Evolutionary conservation across 2,888 invertebrate genomes (phyloP).

Genomic region (Drosophila yooni): DNA sequence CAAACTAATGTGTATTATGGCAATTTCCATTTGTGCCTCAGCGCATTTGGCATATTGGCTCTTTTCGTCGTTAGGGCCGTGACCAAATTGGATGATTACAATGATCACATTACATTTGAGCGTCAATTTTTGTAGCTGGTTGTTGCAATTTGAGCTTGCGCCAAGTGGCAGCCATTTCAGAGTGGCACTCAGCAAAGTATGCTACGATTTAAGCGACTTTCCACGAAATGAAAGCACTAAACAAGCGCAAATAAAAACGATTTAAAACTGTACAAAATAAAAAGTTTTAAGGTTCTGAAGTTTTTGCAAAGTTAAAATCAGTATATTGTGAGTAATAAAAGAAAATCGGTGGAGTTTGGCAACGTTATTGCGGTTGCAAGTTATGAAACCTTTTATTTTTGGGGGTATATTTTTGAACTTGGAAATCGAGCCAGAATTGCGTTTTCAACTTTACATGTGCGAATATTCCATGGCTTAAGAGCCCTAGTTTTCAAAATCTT

Average conservation of each 20-base stretch:
- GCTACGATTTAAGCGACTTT: slow-evolving; percentile 14
- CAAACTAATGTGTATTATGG: slow-evolving; percentile 33
- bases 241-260: neutral
- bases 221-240: neutral
- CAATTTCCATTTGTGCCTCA: slow-evolving; percentile 25
- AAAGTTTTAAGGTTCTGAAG: slow-evolving; percentile 1
- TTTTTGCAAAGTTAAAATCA: neutral
- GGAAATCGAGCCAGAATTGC: neutral
- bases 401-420: neutral
- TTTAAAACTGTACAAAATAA: slow-evolving; percentile 1
- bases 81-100: slow-evolving; percentile 64
- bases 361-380: neutral
- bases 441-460: neutral
- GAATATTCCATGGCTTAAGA: neutral
- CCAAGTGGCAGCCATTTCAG: slow-evolving; percentile 27
- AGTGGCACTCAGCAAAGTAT: slow-evolving; percentile 21
- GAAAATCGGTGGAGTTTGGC: neutral
- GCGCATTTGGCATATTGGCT: slow-evolving; percentile 28
- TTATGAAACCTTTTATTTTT: neutral
- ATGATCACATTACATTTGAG: slow-evolving; percentile 52
- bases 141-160: slow-evolving; percentile 34
- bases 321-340: neutral
- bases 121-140: slow-evolving; percentile 24
- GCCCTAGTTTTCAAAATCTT: neutral
- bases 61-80: slow-evolving; percentile 17